phyloP scores from a whole-genome alignment of 2,113 vertebrate genomes.

The Helogale parvula region DNA sequence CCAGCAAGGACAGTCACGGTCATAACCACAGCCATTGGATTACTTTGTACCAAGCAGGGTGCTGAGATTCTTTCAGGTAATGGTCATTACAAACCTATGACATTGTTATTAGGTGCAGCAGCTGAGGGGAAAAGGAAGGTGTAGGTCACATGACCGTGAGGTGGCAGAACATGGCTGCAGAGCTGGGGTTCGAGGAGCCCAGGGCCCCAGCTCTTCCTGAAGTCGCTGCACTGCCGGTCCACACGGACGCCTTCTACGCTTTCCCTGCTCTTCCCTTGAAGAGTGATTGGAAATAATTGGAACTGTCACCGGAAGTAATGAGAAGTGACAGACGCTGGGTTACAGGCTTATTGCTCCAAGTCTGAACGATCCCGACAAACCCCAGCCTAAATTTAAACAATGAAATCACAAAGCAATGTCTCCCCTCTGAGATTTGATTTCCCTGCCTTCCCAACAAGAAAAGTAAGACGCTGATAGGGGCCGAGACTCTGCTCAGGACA shows the following conservation, averaged over 20 bases:
- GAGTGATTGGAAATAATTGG: slow-evolving; percentile 88
- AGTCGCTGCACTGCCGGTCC: not conserved
- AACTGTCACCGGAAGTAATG: slow-evolving; percentile 89
- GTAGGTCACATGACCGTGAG: not conserved
- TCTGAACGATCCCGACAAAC: slow-evolving; percentile 80
- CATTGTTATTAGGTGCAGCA: not conserved
- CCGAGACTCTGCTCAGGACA: slow-evolving; percentile 36
- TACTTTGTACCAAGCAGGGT: not conserved
- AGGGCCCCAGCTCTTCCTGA: not conserved
- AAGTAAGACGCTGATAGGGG: not conserved
- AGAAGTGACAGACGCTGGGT: slow-evolving; percentile 86
- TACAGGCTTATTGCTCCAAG: slow-evolving; percentile 83
- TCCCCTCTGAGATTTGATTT: slow-evolving; percentile 76
- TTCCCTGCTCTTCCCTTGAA: slow-evolving; percentile 81
- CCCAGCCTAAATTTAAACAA: slow-evolving; percentile 88
- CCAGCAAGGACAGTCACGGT: not conserved
- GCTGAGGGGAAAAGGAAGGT: not conserved
- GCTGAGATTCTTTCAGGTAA: not conserved
- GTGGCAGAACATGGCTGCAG: not conserved
- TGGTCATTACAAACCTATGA: not conserved
- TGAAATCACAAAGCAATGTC: slow-evolving; percentile 85
- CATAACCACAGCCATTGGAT: not conserved
- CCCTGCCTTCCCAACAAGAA: not conserved
- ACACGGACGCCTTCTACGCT: not conserved
- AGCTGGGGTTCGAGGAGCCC: not conserved